These are phyloP conservation scores for Neoaliturus tenellus DNA, from an alignment of 2,888 invertebrate genomes.

Conservation along the genomic window DNA sequence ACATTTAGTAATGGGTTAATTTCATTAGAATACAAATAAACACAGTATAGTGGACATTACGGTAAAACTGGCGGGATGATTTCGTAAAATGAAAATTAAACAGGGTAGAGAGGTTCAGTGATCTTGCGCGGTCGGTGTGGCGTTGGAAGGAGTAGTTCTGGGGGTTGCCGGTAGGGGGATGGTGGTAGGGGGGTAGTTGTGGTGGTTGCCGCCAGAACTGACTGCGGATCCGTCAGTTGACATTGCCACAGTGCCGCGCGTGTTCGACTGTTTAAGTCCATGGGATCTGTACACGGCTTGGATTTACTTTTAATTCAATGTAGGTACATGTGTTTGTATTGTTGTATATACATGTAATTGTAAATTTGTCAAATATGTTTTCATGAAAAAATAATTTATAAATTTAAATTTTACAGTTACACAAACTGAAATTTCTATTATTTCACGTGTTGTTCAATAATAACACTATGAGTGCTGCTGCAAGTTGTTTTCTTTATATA, in stretches of 20 bases:
- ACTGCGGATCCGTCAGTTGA: neutral
- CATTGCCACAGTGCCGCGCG: neutral
- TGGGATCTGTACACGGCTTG: neutral
- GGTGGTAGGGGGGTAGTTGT: neutral
- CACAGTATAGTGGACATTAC: neutral
- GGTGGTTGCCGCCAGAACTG: neutral
- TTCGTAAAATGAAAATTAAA: slow-evolving; percentile 21
- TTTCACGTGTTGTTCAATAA: no score
- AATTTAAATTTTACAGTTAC: no score
- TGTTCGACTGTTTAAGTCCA: neutral
- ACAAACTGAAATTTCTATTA: no score
- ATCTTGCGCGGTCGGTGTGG: neutral
- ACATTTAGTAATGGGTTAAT: neutral
- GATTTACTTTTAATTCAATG: slow-evolving; percentile 7
- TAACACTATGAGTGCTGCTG: no score
- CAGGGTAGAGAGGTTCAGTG: slow-evolving; percentile 1
- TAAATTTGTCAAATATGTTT: no score
- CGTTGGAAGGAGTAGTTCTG: neutral
- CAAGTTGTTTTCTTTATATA: no score
- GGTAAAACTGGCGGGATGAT: slow-evolving; percentile 20
- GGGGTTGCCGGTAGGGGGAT: neutral
- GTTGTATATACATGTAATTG: no score
- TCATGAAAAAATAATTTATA: no score
- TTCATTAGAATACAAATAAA: neutral
- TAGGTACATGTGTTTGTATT: no score